Percentiles rank a stretch among this genome's conserved stretches.
Conservation (phyloP, 2,797 vertebrate genomes). For the Muraenolepis orangiensis region DNA sequence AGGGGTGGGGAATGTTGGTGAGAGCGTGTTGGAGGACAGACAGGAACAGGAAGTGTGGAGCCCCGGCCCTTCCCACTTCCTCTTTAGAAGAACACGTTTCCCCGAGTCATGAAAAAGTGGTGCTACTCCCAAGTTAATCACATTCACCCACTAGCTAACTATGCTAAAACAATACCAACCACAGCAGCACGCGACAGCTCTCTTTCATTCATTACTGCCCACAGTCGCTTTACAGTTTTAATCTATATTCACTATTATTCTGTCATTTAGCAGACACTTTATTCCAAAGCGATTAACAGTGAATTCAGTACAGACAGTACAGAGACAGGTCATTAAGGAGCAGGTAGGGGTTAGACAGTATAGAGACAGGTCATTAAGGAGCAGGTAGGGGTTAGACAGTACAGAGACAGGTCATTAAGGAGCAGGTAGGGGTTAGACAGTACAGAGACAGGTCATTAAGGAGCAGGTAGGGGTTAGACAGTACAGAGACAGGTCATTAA, state of each 20-base stretch:
- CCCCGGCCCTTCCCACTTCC: conserved; percentile 17
- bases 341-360: too few species aligned
- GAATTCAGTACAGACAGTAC: too few species aligned
- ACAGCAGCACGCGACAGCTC: neutral
- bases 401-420: too few species aligned
- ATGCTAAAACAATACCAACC: neutral
- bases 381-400: neutral
- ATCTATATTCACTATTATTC: too few species aligned
- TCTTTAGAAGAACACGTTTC: conserved; percentile 17
- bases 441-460: too few species aligned
- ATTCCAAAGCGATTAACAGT: too few species aligned
- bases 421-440: neutral
- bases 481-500: too few species aligned
- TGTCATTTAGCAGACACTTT: too few species aligned
- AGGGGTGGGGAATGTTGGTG: neutral
- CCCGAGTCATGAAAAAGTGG: neutral
- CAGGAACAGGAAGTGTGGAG: conserved; percentile 25
- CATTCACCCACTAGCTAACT: neutral
- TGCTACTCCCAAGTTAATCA: neutral
- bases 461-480: neutral
- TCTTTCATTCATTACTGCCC: neutral
- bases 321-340: too few species aligned
- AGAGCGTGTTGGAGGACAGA: conserved; percentile 9
- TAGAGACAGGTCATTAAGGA: too few species aligned
- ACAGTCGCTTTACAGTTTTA: neutral